Evolutionary conservation across 1,140 invertebrate genomes (phyloP).

Genomic region (Ips nitidus): DNA sequence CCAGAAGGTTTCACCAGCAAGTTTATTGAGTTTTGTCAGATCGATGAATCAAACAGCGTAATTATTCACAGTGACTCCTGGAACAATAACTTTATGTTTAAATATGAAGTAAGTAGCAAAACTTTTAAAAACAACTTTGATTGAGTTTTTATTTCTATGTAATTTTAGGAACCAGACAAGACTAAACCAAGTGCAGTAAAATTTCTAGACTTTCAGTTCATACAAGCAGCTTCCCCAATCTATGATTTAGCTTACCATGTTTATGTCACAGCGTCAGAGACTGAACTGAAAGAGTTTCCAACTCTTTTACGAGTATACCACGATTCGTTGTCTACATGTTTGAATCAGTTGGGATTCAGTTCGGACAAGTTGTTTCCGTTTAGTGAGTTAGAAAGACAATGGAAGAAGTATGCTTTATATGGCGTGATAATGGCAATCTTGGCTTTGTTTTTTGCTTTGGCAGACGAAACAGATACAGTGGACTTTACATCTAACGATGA

Average conservation of each 20-base stretch:
- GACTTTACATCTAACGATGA: too few species aligned
- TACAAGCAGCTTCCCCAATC: slow-evolving; percentile 58
- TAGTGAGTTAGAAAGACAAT: slow-evolving; percentile 50
- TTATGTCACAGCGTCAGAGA: slow-evolving; percentile 42
- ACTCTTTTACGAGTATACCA: slow-evolving; percentile 12
- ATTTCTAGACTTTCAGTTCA: slow-evolving; percentile 61
- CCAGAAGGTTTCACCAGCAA: neutral
- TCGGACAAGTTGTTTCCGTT: slow-evolving; percentile 52
- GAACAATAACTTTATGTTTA: slow-evolving; percentile 59
- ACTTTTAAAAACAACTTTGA: neutral
- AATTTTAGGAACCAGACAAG: slow-evolving; percentile 3
- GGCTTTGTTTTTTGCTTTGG: too few species aligned
- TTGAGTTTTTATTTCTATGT: neutral
- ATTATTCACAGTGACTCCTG: slow-evolving; percentile 56
- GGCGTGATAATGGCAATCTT: too few species aligned
- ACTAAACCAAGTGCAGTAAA: slow-evolving; percentile 28
- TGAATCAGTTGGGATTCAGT: slow-evolving; percentile 6
- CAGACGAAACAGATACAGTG: too few species aligned
- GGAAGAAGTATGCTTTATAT: slow-evolving; percentile 41
- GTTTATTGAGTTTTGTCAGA: neutral
- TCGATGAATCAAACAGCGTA: neutral
- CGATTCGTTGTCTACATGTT: neutral
- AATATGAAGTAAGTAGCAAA: slow-evolving; percentile 47
- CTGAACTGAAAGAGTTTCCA: neutral
- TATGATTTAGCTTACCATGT: slow-evolving; percentile 61